These are phyloP conservation scores for Delichon dasypus DNA, from an alignment of 2,797 vertebrate species.

Conservation along the genomic window DNA sequence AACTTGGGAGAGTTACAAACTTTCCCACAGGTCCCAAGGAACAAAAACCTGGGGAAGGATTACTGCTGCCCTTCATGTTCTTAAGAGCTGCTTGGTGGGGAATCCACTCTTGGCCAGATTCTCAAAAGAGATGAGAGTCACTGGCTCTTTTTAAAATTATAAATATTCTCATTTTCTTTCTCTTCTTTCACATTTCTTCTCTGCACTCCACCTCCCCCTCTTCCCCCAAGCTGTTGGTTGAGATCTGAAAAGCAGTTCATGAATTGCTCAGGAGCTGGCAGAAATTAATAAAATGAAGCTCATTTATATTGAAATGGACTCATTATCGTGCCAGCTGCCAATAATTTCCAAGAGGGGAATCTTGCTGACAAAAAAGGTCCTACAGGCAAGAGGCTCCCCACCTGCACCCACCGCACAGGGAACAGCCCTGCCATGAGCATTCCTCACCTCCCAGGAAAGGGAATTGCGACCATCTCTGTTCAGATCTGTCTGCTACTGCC, in stretches of 20 bases:
- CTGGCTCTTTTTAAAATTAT: constrained; percentile 13
- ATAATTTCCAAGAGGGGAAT: constrained; percentile 64
- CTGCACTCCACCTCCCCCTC: background rate
- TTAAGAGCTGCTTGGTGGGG: background rate
- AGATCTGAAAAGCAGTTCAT: constrained; percentile 65
- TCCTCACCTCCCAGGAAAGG: background rate
- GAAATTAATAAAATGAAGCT: constrained; percentile 76
- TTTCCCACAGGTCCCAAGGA: background rate
- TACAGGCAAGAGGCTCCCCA: constrained; percentile 54
- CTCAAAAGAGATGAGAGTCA: constrained; percentile 1
- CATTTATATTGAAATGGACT: constrained; percentile 79
- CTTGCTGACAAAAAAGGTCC: constrained; percentile 68
- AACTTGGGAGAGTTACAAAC: background rate
- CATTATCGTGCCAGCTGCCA: constrained; percentile 75
- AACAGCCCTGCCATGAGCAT: background rate
- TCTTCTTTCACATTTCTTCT: constrained; percentile 1
- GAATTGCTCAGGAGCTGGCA: constrained; percentile 73
- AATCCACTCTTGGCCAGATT: background rate
- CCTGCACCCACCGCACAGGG: constrained; percentile 5
- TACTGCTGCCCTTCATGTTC: background rate
- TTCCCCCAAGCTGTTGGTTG: constrained; percentile 44
- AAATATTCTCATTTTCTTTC: background rate
- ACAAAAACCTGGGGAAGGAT: background rate
- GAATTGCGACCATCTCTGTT: background rate
- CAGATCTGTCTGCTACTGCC: background rate